Evolutionary conservation across 1,140 invertebrate genomes (phyloP).

Genomic region (Paraescarpia echinospica): DNA sequence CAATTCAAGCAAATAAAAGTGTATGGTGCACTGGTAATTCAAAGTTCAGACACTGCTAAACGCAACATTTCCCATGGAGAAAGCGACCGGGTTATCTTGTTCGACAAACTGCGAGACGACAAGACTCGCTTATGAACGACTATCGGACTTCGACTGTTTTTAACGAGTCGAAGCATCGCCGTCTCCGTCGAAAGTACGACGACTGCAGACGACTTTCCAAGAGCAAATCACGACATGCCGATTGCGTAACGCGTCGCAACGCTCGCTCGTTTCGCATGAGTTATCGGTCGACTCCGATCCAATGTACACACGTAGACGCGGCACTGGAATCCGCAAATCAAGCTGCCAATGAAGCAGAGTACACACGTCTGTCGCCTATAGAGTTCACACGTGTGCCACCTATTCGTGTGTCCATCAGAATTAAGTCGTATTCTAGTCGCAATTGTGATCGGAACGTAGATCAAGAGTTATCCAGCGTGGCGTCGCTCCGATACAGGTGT

Average conservation of each 20-base stretch:
- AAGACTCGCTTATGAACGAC: neutral
- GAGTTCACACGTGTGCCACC: no score
- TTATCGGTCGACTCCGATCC: neutral
- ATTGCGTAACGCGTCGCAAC: neutral
- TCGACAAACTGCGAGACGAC: neutral
- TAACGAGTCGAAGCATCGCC: neutral
- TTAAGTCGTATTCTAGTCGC: neutral
- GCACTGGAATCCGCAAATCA: neutral
- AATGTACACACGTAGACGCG: neutral
- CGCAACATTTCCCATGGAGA: neutral
- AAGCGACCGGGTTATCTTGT: conserved; percentile 3
- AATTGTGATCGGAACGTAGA: neutral
- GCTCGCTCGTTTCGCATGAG: neutral
- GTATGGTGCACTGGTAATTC: neutral
- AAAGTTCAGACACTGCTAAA: neutral
- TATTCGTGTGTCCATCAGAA: neutral
- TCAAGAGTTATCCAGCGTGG: neutral
- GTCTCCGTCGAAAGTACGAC: neutral
- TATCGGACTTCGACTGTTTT: neutral
- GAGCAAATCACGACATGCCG: neutral
- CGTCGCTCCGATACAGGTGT: no score
- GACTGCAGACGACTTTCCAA: neutral
- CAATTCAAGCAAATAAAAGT: no score
- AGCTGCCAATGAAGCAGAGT: neutral
- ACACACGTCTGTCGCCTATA: neutral